Percentiles rank a stretch among this genome's conserved stretches.
Evolutionary conservation across 2,888 invertebrate genomes (phyloP).

Genomic region (Andrena flavipes): DNA sequence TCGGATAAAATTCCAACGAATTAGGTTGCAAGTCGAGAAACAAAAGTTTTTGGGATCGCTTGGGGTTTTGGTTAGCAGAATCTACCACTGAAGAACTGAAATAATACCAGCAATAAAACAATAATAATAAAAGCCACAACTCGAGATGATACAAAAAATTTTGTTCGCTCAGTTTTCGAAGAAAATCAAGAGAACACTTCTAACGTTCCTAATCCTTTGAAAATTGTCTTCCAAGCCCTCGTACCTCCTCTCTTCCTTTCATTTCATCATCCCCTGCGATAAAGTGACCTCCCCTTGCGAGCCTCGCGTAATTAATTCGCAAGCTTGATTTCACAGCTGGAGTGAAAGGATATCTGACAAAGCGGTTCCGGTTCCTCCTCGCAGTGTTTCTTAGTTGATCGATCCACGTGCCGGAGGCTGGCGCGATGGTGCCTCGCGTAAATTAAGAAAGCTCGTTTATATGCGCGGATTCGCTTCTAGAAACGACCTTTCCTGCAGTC

Average conservation of each 20-base stretch:
- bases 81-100: not conserved
- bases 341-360: not conserved
- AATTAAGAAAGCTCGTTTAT: constrained; percentile 43
- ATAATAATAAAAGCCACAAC: too few species aligned
- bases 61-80: too few species aligned
- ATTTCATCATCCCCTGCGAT: too few species aligned
- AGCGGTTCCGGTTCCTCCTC: not conserved
- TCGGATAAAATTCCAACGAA: too few species aligned
- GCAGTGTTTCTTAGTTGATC: constrained; percentile 30
- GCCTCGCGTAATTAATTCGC: constrained; percentile 7
- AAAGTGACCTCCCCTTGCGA: too few species aligned
- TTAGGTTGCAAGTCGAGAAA: too few species aligned
- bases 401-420: not conserved
- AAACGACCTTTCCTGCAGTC: constrained; percentile 13
- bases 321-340: not conserved
- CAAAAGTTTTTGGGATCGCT: too few species aligned
- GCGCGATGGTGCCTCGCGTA: not conserved
- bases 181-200: not conserved
- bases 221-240: not conserved
- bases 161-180: too few species aligned
- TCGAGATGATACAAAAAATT: too few species aligned
- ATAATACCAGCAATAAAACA: not conserved
- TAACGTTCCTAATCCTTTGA: not conserved
- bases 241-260: too few species aligned
- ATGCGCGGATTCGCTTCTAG: not conserved